A percentile compares a stretch with the other conserved stretches of the same genome.
phyloP scores from a whole-genome alignment of 92 coral and sea anemone species.

The Siderastrea siderea region DNA sequence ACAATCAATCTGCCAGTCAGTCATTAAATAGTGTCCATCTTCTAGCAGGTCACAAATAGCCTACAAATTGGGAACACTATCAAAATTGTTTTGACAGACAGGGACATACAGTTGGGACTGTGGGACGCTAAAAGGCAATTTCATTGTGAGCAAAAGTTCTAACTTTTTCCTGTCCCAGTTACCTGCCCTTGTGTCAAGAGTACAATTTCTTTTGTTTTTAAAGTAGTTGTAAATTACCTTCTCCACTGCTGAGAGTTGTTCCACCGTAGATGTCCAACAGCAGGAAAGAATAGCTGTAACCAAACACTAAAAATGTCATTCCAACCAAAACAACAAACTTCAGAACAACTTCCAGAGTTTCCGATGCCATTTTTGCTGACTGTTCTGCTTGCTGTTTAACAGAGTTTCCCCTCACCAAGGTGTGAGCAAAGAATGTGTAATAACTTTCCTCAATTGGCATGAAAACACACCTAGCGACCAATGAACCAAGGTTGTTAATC shows the following conservation, averaged over 20 bases:
- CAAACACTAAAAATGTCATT: constrained; percentile 90
- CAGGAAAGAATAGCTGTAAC: constrained; percentile 92
- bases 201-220: neutral
- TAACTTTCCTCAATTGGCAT: constrained; percentile 99
- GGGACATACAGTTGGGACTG: too few species aligned
- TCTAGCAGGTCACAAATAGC: too few species aligned
- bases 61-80: too few species aligned
- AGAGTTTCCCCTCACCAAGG: constrained; percentile 79
- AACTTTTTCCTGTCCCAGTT: too few species aligned
- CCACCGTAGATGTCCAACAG: constrained; percentile 98
- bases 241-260: constrained; percentile 90
- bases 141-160: too few species aligned
- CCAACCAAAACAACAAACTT: constrained; percentile 94
- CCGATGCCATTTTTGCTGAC: constrained; percentile 85
- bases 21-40: too few species aligned
- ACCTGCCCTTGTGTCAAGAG: too few species aligned
- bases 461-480: constrained; percentile 95
- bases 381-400: constrained; percentile 82
- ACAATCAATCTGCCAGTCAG: neutral
- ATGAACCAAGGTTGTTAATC: constrained; percentile 94
- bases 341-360: constrained; percentile 90
- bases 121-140: too few species aligned
- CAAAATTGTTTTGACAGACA: too few species aligned
- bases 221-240: constrained; percentile 68
- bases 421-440: constrained; percentile 94